Evolutionary conservation across 2,797 vertebrate species (phyloP).

Genomic region (Erpetoichthys calabaricus): DNA sequence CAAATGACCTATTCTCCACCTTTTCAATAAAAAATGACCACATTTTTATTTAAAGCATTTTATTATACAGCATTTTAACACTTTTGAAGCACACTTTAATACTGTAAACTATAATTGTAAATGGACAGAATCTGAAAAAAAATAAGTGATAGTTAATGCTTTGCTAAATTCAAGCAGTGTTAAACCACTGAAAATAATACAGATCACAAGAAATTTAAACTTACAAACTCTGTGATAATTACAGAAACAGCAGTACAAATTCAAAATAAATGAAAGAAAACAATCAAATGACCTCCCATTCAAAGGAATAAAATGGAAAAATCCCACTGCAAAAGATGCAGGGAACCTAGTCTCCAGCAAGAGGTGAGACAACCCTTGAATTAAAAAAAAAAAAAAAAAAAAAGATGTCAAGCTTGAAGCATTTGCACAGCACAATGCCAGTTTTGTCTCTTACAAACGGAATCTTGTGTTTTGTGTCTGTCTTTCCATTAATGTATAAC

Average conservation of each 20-base stretch:
- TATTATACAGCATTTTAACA: no score
- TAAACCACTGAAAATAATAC: no score
- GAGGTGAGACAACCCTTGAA: conserved; percentile 17
- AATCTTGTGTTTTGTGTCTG: conserved; percentile 26
- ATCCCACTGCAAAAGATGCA: conserved; percentile 15
- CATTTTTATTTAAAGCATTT: no score
- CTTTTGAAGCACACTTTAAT: no score
- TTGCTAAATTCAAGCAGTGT: no score
- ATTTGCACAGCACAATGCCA: conserved; percentile 23
- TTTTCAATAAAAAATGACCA: no score
- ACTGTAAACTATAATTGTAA: no score
- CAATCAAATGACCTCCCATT: conserved; percentile 14
- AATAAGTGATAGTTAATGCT: no score
- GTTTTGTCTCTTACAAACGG: conserved; percentile 24
- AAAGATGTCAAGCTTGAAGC: conserved; percentile 19
- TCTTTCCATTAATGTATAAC: conserved; percentile 17
- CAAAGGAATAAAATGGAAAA: neutral
- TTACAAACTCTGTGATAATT: neutral
- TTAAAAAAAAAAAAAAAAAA: conserved; percentile 4
- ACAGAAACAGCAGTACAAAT: conserved; percentile 5
- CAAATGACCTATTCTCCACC: no score
- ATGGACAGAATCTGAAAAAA: no score
- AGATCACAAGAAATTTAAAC: no score
- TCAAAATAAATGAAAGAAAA: conserved; percentile 21
- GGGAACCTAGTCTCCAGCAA: conserved; percentile 17